phyloP scores from a whole-genome alignment of 2,888 invertebrate genomes.

The Athalia cordata region DNA sequence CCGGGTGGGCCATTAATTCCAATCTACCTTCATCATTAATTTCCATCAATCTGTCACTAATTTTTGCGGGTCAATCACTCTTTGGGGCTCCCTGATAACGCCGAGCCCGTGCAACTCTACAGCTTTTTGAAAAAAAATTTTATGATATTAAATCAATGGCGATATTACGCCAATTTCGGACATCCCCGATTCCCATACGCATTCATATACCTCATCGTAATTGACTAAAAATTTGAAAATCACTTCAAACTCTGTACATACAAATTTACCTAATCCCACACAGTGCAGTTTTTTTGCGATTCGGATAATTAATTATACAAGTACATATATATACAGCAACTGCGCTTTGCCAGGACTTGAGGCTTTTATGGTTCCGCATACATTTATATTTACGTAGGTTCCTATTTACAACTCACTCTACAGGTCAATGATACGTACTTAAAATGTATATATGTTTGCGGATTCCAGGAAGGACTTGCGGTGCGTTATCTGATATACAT shows the following conservation, averaged over 20 bases:
- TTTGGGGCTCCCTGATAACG: neutral
- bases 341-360: too few species aligned
- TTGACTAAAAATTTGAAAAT: constrained; percentile 20
- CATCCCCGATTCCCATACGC: constrained; percentile 32
- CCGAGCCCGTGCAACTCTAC: constrained; percentile 6
- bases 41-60: constrained; percentile 62
- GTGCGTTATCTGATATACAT: too few species aligned
- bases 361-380: too few species aligned
- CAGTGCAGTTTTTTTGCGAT: too few species aligned
- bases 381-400: too few species aligned
- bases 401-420: too few species aligned
- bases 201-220: neutral
- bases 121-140: neutral
- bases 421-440: too few species aligned
- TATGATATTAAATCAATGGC: constrained; percentile 53
- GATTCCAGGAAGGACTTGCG: too few species aligned
- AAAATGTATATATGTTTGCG: too few species aligned
- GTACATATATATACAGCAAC: too few species aligned
- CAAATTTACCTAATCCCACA: too few species aligned
- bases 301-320: too few species aligned
- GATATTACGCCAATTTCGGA: constrained; percentile 47
- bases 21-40: constrained; percentile 57
- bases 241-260: constrained; percentile 4
- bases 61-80: constrained; percentile 61
- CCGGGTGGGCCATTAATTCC: constrained; percentile 56